Evolutionary conservation across 2,113 vertebrate species (phyloP).

Genomic region (Gallinago media): DNA sequence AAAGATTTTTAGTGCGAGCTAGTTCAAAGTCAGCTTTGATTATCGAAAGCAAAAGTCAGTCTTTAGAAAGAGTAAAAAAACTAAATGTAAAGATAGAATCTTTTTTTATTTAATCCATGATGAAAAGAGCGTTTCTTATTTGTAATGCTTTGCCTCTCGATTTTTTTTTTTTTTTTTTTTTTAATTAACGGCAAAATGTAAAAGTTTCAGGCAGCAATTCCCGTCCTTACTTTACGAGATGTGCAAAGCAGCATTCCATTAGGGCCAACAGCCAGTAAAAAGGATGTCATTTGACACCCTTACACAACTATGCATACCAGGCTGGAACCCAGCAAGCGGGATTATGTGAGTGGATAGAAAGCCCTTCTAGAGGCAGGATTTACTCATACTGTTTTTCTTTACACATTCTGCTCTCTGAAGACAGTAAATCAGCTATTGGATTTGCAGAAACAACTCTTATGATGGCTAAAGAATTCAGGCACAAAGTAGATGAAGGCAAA

Average conservation of each 20-base stretch:
- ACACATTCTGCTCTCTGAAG: conserved; percentile 27
- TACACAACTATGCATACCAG: conserved; percentile 13
- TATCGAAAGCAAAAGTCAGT: conserved; percentile 48
- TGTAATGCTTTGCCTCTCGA: neutral
- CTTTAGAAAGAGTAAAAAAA: conserved; percentile 43
- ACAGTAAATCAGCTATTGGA: conserved; percentile 20
- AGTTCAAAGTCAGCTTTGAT: conserved; percentile 70
- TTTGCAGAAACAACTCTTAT: conserved; percentile 17
- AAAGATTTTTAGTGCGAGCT: neutral
- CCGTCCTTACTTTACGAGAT: conserved; percentile 34
- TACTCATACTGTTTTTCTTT: conserved; percentile 41
- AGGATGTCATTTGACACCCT: conserved; percentile 61
- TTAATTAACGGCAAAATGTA: conserved; percentile 20
- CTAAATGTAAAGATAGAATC: conserved; percentile 31
- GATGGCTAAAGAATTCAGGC: neutral
- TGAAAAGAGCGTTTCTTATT: conserved; percentile 56
- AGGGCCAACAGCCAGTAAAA: conserved; percentile 47
- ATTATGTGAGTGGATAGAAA: conserved; percentile 48
- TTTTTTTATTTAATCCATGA: conserved; percentile 56
- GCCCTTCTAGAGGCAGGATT: conserved; percentile 25
- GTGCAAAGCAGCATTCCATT: conserved; percentile 57
- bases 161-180: neutral
- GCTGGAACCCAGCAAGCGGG: neutral
- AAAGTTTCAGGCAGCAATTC: conserved; percentile 46
- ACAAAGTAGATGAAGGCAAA: neutral